Evolutionary conservation across 2,113 vertebrate species (phyloP), one percentile per base, ranked within the genome.

Genomic region (Etheostoma cragini): DNA sequence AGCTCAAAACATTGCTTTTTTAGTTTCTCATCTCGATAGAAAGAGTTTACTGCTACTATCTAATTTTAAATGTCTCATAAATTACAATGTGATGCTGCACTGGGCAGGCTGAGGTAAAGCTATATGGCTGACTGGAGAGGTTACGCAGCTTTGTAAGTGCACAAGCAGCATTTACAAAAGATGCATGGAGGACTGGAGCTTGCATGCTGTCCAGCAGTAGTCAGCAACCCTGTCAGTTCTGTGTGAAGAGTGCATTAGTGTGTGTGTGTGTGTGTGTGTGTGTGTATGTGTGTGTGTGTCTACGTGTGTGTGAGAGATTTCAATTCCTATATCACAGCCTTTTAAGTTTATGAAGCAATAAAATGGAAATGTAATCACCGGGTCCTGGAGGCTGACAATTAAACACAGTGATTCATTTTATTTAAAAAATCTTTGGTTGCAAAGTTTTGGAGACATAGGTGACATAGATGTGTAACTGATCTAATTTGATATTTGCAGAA

Each of bases 161-260:
- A 67, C 66, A 77, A 62, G 70, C 84, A 88, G 75, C 71, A 65
- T 65, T 88, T 80, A 79, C 46, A 77, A 66, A 76, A 79, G 68
- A 80, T 78, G 54, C 65, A 75, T 24, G 21, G 73, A 46, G 52
- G 64, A 68, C 52, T 30, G 77, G 49, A 78, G 62, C 69, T 62
- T 24, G 54, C 60, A n/a, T 30, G 76, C 60, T 71, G n/a, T 6
- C 10, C 21, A 62, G 57, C 64, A 52, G 83, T 81, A 78, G 67
- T 90, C 87, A 92, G 83, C 87, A 86, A 46, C 42, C 35, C 46
- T 64, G 64, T 85, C 50, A 78, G 65, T 78, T 38, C 3, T 47
- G 71, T 72, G 38, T 64, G 24, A 24, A 42, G 12, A 49, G 65
- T 16, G 64, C 21, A 52, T 73, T 14, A 72, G 35, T 68, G 54